Percentiles rank a stretch among this genome's conserved stretches.
Conservation (phyloP, 2,797 vertebrate species). For the Sebastes itinus region DNA sequence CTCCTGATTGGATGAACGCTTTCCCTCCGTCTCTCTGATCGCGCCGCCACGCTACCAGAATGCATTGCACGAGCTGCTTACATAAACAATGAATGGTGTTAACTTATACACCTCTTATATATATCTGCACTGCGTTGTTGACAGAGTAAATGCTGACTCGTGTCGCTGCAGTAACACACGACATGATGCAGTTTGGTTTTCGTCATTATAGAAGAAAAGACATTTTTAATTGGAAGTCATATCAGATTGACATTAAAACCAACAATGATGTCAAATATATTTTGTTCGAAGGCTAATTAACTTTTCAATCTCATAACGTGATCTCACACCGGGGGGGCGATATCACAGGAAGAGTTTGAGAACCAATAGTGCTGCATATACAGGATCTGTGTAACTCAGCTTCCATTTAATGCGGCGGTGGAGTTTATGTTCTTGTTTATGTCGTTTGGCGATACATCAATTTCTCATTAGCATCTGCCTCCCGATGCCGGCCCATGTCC, state of each 20-base stretch:
- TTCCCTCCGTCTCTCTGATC: too few species aligned
- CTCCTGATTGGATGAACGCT: too few species aligned
- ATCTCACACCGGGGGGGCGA: slow-evolving; percentile 20
- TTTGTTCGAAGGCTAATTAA: slow-evolving; percentile 41
- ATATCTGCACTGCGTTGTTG: neutral
- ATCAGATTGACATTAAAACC: slow-evolving; percentile 26
- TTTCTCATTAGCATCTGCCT: slow-evolving; percentile 17
- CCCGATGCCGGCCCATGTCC: neutral
- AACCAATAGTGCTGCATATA: neutral
- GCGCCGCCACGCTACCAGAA: too few species aligned
- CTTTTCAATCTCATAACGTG: slow-evolving; percentile 24
- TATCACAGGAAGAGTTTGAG: neutral
- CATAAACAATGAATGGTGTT: too few species aligned
- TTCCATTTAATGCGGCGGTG: neutral
- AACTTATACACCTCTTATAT: neutral
- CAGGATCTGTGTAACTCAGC: neutral
- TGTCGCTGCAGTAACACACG: neutral
- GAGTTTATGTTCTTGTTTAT: neutral
- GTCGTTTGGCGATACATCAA: slow-evolving; percentile 3
- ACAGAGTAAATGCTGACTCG: neutral
- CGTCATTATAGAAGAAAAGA: neutral
- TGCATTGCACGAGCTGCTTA: too few species aligned
- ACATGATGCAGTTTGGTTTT: neutral
- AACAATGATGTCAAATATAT: neutral
- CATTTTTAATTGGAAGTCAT: slow-evolving; percentile 38